Conservation (phyloP, 2,113 vertebrate species). For the Nymphicus hollandicus region DNA sequence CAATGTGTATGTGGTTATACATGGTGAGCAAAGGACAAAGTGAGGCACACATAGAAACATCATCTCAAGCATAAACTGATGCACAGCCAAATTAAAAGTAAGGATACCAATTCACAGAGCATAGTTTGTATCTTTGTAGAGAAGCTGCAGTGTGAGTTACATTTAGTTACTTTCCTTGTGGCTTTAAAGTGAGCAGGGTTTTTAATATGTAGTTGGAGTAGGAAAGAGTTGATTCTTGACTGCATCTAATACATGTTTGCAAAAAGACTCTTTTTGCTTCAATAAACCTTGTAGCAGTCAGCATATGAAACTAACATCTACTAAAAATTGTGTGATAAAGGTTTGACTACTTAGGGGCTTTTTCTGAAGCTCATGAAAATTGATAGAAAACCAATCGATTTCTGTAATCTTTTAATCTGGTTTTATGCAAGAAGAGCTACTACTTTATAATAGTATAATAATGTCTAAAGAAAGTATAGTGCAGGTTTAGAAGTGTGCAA, state of each 20-base stretch:
- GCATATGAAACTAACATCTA: neutral
- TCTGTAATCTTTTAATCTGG: neutral
- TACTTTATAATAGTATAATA: neutral
- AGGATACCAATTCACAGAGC: neutral
- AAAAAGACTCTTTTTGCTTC: neutral
- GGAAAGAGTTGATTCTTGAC: neutral
- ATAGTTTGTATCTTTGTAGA: neutral
- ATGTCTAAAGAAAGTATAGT: neutral
- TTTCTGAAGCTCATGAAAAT: neutral
- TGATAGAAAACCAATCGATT: neutral
- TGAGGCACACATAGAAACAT: neutral
- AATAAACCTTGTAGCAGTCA: neutral
- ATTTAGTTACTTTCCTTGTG: neutral
- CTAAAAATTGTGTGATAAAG: neutral
- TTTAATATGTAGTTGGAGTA: neutral
- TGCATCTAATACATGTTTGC: neutral
- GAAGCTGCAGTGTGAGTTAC: neutral
- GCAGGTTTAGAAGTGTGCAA: neutral
- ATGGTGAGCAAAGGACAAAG: neutral
- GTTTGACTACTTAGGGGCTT: neutral
- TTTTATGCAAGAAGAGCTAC: neutral
- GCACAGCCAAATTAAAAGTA: neutral
- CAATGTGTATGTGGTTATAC: neutral
- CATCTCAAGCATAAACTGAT: neutral
- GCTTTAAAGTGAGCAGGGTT: neutral